Conservation (phyloP, 2,113 vertebrate genomes). For the Cromileptes altivelis region DNA sequence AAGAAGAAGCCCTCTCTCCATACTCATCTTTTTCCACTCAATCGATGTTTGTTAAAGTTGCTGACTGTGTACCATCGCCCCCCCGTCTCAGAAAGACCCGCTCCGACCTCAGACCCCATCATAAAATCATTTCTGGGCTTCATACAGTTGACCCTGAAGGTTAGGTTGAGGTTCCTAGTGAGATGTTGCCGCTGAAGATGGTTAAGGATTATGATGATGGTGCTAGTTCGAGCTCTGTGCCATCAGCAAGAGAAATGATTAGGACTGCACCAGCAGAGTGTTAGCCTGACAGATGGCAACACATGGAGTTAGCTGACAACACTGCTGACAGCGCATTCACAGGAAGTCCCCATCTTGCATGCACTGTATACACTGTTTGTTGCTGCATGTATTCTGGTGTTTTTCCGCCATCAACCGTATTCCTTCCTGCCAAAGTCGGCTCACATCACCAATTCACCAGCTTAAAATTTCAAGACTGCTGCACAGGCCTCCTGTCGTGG, state of each 20-base stretch:
- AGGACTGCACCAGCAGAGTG: constrained; percentile 70
- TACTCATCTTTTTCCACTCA: constrained; percentile 65
- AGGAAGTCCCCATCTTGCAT: constrained; percentile 68
- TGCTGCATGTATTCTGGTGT: constrained; percentile 65
- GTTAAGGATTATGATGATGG: constrained; percentile 78
- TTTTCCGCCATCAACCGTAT: constrained; percentile 60
- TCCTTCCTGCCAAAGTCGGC: constrained; percentile 51
- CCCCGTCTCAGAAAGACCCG: neutral
- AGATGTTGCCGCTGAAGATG: constrained; percentile 60
- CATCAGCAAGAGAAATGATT: constrained; percentile 74
- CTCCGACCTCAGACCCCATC: constrained; percentile 34
- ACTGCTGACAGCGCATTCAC: constrained; percentile 78
- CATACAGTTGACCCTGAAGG: constrained; percentile 62
- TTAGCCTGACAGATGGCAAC: constrained; percentile 81
- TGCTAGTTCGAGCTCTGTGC: constrained; percentile 67
- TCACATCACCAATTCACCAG: constrained; percentile 40
- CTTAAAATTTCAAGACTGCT: constrained; percentile 52
- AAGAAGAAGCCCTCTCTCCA: constrained; percentile 56
- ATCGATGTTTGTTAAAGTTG: constrained; percentile 73
- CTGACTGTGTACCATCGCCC: constrained; percentile 68
- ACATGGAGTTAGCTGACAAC: constrained; percentile 75
- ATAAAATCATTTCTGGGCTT: constrained; percentile 49
- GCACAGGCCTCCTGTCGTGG: constrained; percentile 38
- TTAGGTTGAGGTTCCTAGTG: constrained; percentile 57
- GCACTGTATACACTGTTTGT: constrained; percentile 64